Percentiles rank a stretch among this genome's conserved stretches.
These are phyloP conservation scores for Luperina testacea DNA, from an alignment of 2,888 invertebrate genomes.

Conservation along the genomic window DNA sequence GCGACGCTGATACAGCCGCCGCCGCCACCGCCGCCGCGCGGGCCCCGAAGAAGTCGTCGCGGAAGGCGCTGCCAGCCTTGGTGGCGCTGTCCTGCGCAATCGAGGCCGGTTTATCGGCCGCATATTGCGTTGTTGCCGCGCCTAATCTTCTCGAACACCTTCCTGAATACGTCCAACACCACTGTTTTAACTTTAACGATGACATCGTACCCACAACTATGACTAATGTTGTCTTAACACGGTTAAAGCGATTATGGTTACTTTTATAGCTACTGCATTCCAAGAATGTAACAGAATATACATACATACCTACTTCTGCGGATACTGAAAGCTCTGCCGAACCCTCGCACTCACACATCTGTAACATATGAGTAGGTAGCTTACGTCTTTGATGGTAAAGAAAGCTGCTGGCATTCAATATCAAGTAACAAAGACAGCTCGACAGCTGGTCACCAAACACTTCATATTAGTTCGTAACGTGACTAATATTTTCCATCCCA, in stretches of 20 bases:
- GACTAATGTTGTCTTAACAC: slow-evolving; percentile 60
- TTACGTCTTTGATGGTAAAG: background rate
- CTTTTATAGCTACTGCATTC: slow-evolving; percentile 22
- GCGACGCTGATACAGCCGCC: slow-evolving; percentile 74
- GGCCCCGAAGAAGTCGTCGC: slow-evolving; percentile 87
- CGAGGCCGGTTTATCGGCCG: slow-evolving; percentile 87
- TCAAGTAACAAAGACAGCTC: background rate
- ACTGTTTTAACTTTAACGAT: slow-evolving; percentile 78
- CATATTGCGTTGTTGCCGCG: slow-evolving; percentile 84
- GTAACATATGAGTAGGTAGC: background rate
- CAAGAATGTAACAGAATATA: slow-evolving; percentile 10
- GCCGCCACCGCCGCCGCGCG: slow-evolving; percentile 70
- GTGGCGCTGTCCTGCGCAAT: slow-evolving; percentile 89
- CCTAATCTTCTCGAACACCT: slow-evolving; percentile 83
- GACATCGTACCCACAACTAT: slow-evolving; percentile 65
- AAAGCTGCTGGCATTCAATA: background rate
- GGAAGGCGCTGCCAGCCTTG: slow-evolving; percentile 88
- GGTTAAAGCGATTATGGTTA: slow-evolving; percentile 22
- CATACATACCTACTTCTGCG: background rate
- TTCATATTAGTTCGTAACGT: background rate
- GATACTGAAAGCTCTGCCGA: background rate
- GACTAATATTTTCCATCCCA: slow-evolving; percentile 23
- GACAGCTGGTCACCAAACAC: slow-evolving; percentile 11
- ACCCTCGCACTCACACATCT: background rate
- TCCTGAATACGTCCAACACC: slow-evolving; percentile 74